Evolutionary conservation across 2,113 vertebrate genomes (phyloP).

Genomic region (Rynchops niger): DNA sequence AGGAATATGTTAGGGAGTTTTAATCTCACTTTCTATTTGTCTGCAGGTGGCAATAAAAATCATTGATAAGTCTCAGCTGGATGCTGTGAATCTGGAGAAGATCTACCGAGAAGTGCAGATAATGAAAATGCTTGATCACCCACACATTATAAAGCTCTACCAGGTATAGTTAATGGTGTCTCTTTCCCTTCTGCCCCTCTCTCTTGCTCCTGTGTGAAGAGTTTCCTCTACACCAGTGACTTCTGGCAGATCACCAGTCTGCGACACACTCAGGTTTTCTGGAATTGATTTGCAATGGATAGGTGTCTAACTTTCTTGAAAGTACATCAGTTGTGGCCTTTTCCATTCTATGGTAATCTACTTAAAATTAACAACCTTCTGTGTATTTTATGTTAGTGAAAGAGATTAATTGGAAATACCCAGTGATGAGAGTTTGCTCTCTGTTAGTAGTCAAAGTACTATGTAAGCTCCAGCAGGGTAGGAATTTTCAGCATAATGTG

Average conservation of each 20-base stretch:
- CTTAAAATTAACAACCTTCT: neutral
- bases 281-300: neutral
- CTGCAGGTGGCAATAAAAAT: conserved; percentile 98
- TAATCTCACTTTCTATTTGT: conserved; percentile 2
- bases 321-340: neutral
- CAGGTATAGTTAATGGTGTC: conserved; percentile 76
- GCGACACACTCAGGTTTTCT: neutral
- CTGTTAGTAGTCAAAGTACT: neutral
- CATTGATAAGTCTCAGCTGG: conserved; percentile 97
- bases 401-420: neutral
- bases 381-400: neutral
- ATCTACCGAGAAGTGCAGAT: conserved; percentile 98
- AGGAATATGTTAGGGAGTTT: neutral
- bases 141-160: conserved; percentile 97
- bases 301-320: neutral
- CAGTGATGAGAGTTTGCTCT: neutral
- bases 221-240: neutral
- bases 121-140: conserved; percentile 97
- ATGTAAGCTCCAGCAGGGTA: neutral
- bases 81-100: conserved; percentile 96
- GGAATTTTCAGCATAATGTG: neutral
- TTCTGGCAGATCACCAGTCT: neutral
- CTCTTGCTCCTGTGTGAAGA: neutral
- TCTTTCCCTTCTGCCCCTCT: neutral
- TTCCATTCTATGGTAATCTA: neutral